phyloP scores from a whole-genome alignment of 2,113 vertebrate genomes.

The Patagioenas fasciata region DNA sequence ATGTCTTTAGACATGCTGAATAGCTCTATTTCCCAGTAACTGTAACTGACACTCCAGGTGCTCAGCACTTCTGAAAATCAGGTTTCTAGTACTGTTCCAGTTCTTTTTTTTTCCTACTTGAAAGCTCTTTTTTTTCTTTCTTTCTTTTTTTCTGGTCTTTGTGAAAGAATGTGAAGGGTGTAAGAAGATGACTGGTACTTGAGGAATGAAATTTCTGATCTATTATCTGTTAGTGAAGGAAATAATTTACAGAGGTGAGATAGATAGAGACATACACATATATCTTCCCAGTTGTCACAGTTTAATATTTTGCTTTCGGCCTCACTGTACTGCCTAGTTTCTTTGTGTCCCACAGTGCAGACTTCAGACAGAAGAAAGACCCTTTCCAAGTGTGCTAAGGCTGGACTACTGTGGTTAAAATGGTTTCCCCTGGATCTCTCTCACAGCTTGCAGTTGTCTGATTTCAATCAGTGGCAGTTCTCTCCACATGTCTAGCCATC shows the following conservation, averaged over 20 bases:
- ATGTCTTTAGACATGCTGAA: background rate
- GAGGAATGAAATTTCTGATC: slow-evolving; percentile 18
- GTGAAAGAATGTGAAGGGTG: background rate
- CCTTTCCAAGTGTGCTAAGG: slow-evolving; percentile 63
- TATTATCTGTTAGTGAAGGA: slow-evolving; percentile 23
- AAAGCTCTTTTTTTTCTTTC: background rate
- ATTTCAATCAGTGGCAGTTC: slow-evolving; percentile 84
- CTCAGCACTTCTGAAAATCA: slow-evolving; percentile 23
- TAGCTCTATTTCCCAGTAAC: background rate
- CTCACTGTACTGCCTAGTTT: background rate
- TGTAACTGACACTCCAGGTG: slow-evolving; percentile 25
- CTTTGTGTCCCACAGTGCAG: slow-evolving; percentile 50
- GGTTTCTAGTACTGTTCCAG: background rate
- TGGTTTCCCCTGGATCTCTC: slow-evolving; percentile 76
- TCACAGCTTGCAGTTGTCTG: slow-evolving; percentile 83
- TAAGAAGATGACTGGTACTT: background rate
- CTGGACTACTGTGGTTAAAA: slow-evolving; percentile 74
- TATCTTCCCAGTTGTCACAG: background rate
- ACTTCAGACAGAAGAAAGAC: slow-evolving; percentile 59
- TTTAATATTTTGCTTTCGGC: slow-evolving; percentile 19
- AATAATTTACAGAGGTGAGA: slow-evolving; percentile 48
- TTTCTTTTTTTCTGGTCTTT: background rate
- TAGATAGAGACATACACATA: slow-evolving; percentile 13
- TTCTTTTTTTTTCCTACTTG: background rate
- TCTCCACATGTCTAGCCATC: slow-evolving; percentile 82